Base-by-base conservation (phyloP, 2,113 vertebrate species). In the Gasterosteus nipponicus region DNA sequence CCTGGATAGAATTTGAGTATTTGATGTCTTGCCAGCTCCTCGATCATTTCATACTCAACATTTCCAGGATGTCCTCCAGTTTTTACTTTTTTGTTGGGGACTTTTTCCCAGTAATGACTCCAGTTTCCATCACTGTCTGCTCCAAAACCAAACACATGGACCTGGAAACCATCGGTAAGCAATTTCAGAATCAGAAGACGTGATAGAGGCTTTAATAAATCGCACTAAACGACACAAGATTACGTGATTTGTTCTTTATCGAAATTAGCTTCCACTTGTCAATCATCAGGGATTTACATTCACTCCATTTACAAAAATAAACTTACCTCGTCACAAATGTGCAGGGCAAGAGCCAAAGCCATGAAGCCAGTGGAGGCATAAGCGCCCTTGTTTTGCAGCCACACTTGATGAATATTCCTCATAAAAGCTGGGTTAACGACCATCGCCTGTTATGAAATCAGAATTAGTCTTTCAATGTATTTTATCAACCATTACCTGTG, bases 281-380 rank as follows among this genome's bases (percentile, higher is more conserved):
- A 49, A 15, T 22, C 9, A 26, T 26, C 22, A 26, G 22, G 22
- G 22, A 26, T 26, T 1, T 7, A n/a, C 10, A 53, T 54, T 54
- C 51, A 12, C 10, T 54, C 51, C 22, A 54, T 26, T 10, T 8
- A n/a, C n/a, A 22, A 61, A 57, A 12, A 46, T 9, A 2, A 19
- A 19, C 56, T 54, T 29, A 85, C 86, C 81, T 89, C 26, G 16
- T 89, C 84, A 69, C 89, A 88, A 31, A 89, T 82, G 7, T 88
- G 79, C 16, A 92, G 38, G 26, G 74, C 60, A 7, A 90, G 39
- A 62, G 68, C 26, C 47, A 91, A 56, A 15, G 81, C 53, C 57
- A 90, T 39, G 9, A 88, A 85, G 26, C 87, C 88, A 16, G 87
- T 87, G 35, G 89, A 92, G 12, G 76, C 76, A 80, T 89, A 87